These are phyloP conservation scores for Microtus ochrogaster DNA, from an alignment of 2,113 vertebrate genomes.

Conservation along the genomic window DNA sequence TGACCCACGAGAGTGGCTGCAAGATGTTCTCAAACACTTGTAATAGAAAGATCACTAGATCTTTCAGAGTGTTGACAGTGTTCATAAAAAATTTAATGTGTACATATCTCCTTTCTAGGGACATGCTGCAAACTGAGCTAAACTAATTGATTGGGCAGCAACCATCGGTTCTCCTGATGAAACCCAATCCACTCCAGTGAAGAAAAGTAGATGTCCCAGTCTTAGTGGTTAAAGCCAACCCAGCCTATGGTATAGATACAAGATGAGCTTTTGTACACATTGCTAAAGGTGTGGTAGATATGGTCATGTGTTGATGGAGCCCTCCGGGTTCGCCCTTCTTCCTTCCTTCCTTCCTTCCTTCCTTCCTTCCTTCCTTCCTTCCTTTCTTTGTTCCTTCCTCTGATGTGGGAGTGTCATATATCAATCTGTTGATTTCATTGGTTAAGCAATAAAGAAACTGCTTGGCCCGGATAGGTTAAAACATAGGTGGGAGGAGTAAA, in stretches of 20 bases:
- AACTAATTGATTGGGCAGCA: neutral
- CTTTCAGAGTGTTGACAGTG: slow-evolving; percentile 19
- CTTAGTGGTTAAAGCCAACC: neutral
- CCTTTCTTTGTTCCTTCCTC: no score
- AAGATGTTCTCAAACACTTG: neutral
- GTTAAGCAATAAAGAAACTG: no score
- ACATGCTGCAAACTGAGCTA: neutral
- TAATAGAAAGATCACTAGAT: neutral
- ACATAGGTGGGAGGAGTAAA: no score
- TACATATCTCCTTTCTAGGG: neutral
- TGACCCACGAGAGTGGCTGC: neutral
- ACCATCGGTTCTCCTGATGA: neutral
- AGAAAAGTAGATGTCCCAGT: neutral
- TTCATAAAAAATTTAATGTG: slow-evolving; percentile 19
- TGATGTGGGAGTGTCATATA: no score
- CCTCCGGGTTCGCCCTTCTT: neutral
- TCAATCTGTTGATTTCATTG: no score
- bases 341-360: no score
- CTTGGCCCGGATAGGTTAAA: no score
- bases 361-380: no score
- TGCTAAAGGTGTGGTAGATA: neutral
- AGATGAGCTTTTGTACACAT: neutral
- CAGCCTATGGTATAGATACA: no score
- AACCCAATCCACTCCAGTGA: neutral
- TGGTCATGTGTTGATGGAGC: fast-evolving